A percentile compares a stretch with the other conserved stretches of the same genome.
Conservation (phyloP, 1,140 invertebrate species). For the Meloidogyne floridensis region DNA sequence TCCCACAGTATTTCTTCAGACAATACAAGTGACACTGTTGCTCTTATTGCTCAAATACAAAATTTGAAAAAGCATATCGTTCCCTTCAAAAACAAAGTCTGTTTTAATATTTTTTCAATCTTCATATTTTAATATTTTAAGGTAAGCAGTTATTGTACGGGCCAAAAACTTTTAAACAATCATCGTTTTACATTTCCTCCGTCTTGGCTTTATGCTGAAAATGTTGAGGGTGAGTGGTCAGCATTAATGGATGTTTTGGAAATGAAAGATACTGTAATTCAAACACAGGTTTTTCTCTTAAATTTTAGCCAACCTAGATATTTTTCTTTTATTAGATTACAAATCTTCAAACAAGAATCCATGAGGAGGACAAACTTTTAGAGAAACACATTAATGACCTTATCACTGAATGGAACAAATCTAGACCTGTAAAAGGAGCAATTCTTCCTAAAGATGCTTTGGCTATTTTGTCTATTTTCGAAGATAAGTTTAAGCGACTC, state of each 20-base stretch:
- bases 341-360: slow-evolving; percentile 87
- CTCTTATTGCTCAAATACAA: slow-evolving; percentile 97
- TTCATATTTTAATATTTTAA: slow-evolving; percentile 58
- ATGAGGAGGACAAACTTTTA: slow-evolving; percentile 96
- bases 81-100: slow-evolving; percentile 72
- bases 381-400: slow-evolving; percentile 90
- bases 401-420: slow-evolving; percentile 91
- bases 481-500: slow-evolving; percentile 86
- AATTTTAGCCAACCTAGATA: slow-evolving; percentile 17
- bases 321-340: slow-evolving; percentile 72
- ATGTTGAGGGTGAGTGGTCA: slow-evolving; percentile 98
- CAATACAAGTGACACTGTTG: slow-evolving; percentile 89
- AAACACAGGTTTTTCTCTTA: slow-evolving; percentile 77
- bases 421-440: slow-evolving; percentile 84
- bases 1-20: slow-evolving; percentile 96
- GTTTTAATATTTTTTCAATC: background rate
- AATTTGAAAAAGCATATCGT: slow-evolving; percentile 90
- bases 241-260: slow-evolving; percentile 99
- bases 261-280: slow-evolving; percentile 93
- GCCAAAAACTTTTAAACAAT: slow-evolving; percentile 92
- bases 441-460: slow-evolving; percentile 90
- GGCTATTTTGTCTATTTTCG: slow-evolving; percentile 86
- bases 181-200: slow-evolving; percentile 96
- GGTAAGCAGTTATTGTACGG: slow-evolving; percentile 75
- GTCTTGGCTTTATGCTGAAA: slow-evolving; percentile 95